Evolutionary conservation across 2,113 vertebrate species (phyloP).

Genomic region (Tachuris rubrigastra): DNA sequence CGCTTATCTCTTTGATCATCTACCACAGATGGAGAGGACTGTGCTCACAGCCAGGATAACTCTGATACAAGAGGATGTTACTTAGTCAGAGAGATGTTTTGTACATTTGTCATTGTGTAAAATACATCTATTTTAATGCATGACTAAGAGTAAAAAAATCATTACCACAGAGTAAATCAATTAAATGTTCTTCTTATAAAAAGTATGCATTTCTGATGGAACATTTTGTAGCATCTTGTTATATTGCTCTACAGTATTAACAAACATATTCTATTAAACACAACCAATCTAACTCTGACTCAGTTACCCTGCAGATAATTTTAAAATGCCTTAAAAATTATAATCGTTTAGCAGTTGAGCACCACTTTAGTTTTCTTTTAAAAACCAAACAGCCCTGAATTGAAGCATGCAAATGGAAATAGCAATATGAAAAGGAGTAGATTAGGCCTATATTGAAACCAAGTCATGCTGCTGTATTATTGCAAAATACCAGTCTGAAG

Average conservation of each 20-base stretch:
- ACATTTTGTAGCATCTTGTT: not conserved
- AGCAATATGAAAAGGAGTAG: not conserved
- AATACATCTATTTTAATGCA: conserved; percentile 10
- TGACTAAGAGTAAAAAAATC: not conserved
- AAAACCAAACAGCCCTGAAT: not conserved
- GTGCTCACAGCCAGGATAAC: not conserved
- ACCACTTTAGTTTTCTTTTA: not conserved
- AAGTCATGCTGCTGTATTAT: not conserved
- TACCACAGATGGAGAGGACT: not conserved
- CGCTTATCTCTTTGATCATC: not conserved
- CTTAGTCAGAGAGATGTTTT: not conserved
- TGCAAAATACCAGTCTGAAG: not conserved
- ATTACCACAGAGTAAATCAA: not conserved
- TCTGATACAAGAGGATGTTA: not conserved
- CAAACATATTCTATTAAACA: not conserved
- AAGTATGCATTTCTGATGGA: not conserved
- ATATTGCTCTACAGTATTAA: not conserved
- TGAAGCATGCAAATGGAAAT: not conserved
- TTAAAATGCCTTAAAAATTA: not conserved
- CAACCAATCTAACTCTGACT: not conserved
- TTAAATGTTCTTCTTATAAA: not conserved
- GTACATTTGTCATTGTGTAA: not conserved
- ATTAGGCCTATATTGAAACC: not conserved
- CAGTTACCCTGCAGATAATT: not conserved
- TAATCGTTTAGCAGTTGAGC: not conserved